Percentiles rank a stretch among this genome's conserved stretches.
Evolutionary conservation across 2,113 vertebrate genomes (phyloP).

Genomic region (Cygnus atratus): DNA sequence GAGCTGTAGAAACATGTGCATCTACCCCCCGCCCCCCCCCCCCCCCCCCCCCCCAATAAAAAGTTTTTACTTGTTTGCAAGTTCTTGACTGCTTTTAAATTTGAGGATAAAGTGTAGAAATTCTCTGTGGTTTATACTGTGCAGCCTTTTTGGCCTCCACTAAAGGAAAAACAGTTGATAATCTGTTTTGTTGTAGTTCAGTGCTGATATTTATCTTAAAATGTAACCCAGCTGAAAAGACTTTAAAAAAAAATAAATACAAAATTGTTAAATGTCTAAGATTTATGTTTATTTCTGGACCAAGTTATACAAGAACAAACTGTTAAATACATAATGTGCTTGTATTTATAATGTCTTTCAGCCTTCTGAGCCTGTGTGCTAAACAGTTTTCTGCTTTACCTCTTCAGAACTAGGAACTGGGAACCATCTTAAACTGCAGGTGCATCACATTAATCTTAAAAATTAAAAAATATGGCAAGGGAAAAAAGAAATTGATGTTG

Average conservation of each 20-base stretch:
- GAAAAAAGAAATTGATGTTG: neutral
- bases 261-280: constrained; percentile 55
- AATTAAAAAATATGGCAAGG: neutral
- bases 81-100: constrained; percentile 64
- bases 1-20: constrained; percentile 37
- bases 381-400: constrained; percentile 10
- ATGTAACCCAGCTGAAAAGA: constrained; percentile 46
- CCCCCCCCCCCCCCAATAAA: neutral
- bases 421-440: constrained; percentile 51
- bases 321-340: constrained; percentile 60
- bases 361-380: constrained; percentile 33
- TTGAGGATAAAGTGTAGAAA: constrained; percentile 63
- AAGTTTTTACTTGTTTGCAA: constrained; percentile 65
- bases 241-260: neutral
- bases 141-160: constrained; percentile 60
- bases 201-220: constrained; percentile 68
- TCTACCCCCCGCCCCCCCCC: constrained; percentile 45
- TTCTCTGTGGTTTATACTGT: constrained; percentile 68
- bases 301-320: constrained; percentile 40
- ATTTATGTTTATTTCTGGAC: constrained; percentile 42
- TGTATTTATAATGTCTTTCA: constrained; percentile 46
- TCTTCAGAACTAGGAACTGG: constrained; percentile 12
- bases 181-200: constrained; percentile 65
- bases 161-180: constrained; percentile 64
- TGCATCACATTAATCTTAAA: constrained; percentile 34